Evolutionary conservation across 2,113 vertebrate species (phyloP).

Genomic region (Centropristis striata): DNA sequence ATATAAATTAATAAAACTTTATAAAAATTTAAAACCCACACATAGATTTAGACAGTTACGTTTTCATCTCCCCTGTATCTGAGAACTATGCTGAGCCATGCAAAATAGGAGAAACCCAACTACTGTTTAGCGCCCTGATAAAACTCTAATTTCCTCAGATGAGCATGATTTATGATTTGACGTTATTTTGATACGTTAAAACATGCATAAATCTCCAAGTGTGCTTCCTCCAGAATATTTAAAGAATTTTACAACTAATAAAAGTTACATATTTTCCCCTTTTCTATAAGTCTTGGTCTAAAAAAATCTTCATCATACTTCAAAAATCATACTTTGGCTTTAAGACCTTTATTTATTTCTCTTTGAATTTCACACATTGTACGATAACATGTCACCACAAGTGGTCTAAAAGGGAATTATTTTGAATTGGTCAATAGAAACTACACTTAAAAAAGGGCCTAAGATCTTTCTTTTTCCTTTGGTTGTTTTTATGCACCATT

Average conservation of each 20-base stretch:
- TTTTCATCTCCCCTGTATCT: constrained; percentile 45
- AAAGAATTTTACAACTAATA: constrained; percentile 38
- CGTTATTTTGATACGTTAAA: constrained; percentile 35
- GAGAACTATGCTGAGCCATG: constrained; percentile 71
- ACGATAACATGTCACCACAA: constrained; percentile 20
- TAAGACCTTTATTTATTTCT: constrained; percentile 59
- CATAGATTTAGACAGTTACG: constrained; percentile 59
- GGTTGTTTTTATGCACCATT: constrained; percentile 70
- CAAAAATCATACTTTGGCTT: constrained; percentile 73
- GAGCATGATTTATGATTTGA: constrained; percentile 45
- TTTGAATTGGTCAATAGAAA: constrained; percentile 33
- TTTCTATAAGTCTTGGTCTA: constrained; percentile 47
- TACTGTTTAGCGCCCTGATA: constrained; percentile 45
- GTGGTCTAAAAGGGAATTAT: constrained; percentile 33
- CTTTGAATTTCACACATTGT: constrained; percentile 38
- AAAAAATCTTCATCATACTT: constrained; percentile 31
- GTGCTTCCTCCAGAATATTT: constrained; percentile 48
- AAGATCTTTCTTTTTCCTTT: constrained; percentile 62
- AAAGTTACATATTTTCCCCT: constrained; percentile 27
- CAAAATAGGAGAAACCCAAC: constrained; percentile 68
- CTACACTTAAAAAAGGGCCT: constrained; percentile 36
- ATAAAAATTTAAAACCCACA: constrained; percentile 72
- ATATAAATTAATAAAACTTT: constrained; percentile 75
- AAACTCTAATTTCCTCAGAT: constrained; percentile 38
- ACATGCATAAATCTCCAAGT: constrained; percentile 70